Evolutionary conservation across 2,113 vertebrate species (phyloP).

Genomic region (Myotis brandtii): DNA sequence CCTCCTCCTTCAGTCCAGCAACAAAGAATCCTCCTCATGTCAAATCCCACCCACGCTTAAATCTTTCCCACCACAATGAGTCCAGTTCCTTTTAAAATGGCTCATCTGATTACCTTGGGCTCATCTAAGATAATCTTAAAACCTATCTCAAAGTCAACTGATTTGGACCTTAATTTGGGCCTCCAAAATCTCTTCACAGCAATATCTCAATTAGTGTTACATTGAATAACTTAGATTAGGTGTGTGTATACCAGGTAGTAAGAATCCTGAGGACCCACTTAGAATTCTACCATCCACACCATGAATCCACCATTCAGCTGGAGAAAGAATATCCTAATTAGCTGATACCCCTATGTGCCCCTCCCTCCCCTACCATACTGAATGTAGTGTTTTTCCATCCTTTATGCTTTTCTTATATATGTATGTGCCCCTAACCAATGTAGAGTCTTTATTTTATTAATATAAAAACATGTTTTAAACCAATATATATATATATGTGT

Average conservation of each 20-base stretch:
- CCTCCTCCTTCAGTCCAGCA: background rate
- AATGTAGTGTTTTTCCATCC: background rate
- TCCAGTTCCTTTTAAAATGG: background rate
- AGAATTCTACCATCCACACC: background rate
- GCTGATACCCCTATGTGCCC: accelerated
- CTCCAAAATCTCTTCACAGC: background rate
- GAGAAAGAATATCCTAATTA: background rate
- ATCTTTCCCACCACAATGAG: background rate
- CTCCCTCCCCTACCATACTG: background rate
- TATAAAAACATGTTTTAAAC: background rate
- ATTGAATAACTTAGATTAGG: background rate
- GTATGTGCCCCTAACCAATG: background rate
- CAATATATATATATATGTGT: background rate
- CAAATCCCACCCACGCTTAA: background rate
- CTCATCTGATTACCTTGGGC: background rate
- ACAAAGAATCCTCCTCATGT: background rate
- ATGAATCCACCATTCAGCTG: background rate
- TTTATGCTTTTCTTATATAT: background rate
- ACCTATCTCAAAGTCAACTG: background rate
- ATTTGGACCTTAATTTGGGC: constrained; percentile 13
- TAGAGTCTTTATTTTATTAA: background rate
- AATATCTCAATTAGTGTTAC: background rate
- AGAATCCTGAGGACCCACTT: background rate
- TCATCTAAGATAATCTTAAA: background rate
- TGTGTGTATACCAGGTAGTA: background rate